Evolutionary conservation across 2,113 vertebrate species (phyloP).

Genomic region (Phylloscopus trochiloides): DNA sequence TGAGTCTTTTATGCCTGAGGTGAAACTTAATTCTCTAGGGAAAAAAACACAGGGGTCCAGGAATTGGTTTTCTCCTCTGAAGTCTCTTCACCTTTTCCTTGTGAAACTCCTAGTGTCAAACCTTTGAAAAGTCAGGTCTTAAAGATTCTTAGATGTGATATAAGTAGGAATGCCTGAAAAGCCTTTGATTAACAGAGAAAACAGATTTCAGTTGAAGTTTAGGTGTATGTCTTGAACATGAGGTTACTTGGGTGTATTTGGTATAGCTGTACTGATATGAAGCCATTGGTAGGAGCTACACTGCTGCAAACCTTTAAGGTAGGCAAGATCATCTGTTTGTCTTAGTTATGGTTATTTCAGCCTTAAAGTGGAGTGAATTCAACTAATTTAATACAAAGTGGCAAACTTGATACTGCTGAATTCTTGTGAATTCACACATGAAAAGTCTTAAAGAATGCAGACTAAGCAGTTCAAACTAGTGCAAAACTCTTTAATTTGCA

Average conservation of each 20-base stretch:
- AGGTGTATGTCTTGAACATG: neutral
- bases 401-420: neutral
- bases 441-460: neutral
- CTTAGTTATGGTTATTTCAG: neutral
- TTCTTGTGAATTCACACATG: neutral
- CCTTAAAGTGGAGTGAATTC: neutral
- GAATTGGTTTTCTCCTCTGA: neutral
- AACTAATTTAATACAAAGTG: neutral
- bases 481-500: neutral
- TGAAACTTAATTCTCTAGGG: neutral
- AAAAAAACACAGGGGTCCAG: neutral
- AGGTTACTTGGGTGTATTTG: neutral
- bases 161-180: neutral
- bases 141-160: neutral
- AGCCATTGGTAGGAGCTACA: neutral
- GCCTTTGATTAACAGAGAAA: neutral
- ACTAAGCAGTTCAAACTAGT: neutral
- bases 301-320: neutral
- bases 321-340: neutral
- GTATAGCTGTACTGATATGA: neutral
- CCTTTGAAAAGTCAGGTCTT: neutral
- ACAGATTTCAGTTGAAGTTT: neutral
- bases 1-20: neutral
- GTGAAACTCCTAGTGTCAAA: neutral
- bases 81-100: neutral